Evolutionary conservation across 2,797 vertebrate genomes (phyloP).

Genomic region (Sebastes alutus): DNA sequence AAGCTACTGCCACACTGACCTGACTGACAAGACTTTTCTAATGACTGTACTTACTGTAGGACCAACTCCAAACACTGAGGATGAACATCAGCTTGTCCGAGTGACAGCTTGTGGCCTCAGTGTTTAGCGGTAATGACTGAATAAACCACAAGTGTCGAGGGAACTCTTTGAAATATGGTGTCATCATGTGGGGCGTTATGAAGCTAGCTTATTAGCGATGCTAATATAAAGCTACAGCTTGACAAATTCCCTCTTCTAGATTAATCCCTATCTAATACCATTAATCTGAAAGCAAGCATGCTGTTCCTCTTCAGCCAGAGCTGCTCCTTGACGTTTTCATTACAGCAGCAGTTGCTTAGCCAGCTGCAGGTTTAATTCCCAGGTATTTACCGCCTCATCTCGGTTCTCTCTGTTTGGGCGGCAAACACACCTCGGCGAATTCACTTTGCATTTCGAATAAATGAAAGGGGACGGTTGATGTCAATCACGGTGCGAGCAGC

Average conservation of each 20-base stretch:
- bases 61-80: not conserved
- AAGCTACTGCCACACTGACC: constrained; percentile 14
- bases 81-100: constrained; percentile 9
- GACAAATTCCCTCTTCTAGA: constrained; percentile 70
- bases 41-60: constrained; percentile 19
- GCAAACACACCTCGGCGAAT: constrained; percentile 57
- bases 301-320: constrained; percentile 58
- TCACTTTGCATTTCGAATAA: constrained; percentile 57
- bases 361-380: constrained; percentile 62
- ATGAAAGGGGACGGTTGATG: constrained; percentile 36
- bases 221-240: constrained; percentile 59
- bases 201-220: constrained; percentile 61
- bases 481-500: constrained; percentile 42
- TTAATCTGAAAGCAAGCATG: constrained; percentile 72
- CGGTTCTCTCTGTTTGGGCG: constrained; percentile 25
- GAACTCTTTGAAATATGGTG: constrained; percentile 35
- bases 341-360: constrained; percentile 53
- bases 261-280: constrained; percentile 73
- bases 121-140: constrained; percentile 30
- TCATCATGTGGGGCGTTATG: constrained; percentile 27
- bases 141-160: constrained; percentile 26
- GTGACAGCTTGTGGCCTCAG: constrained; percentile 20
- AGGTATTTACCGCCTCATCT: constrained; percentile 60
- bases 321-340: constrained; percentile 64
- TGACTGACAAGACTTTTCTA: constrained; percentile 5